Base-by-base conservation (phyloP, 2,797 vertebrate genomes). In the Atherinosoma microstoma region DNA sequence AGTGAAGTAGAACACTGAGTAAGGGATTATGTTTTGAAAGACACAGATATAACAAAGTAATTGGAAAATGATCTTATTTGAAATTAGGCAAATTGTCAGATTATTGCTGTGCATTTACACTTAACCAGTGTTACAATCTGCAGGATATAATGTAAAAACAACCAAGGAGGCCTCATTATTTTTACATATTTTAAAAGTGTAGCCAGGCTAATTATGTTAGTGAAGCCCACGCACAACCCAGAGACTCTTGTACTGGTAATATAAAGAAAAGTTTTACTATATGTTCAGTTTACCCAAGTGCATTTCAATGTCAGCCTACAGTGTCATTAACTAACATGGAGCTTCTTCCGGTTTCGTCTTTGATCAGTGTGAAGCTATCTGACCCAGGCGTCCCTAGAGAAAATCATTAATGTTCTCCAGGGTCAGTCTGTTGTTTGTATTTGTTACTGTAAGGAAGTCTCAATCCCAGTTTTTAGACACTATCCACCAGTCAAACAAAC, bases 301-400 rank as follows among this genome's bases (percentile, higher is more conserved):
- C 57, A 1, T 11, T n/a, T 35, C 32, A 27, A 2, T 49, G 32
- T 38, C 32, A 34, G 45, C 20, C 20, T 10, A 20, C 8, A 9
- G 45, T 9, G 45, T 49, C 45, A n/a, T 49, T 58, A 10, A 57
- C 35, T 64, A 45, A 5, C 38, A 58, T 6, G 0, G 18, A 15
- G 0, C 42, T 34, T 29, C 51, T 67, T 30, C 35, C 51, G 47
- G 47, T 34, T 67, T 72, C 32, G 20, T 27, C 27, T 71, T 34
- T 54, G 24, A 70, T 5, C 6, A n/a, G 53, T 66, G 32, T 61
- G 62, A 69, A 63, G 30, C 27, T 71, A 35, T 60, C 27, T 80
- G 77, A 82, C 75, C 30, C 70, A 57, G 18, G 32, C 61, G 40
- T 61, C 62, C 34, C 47, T n/a, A 18, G 59, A 58, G 47, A 67